Conservation (phyloP, 1,140 invertebrate species). For the Arion vulgaris region DNA sequence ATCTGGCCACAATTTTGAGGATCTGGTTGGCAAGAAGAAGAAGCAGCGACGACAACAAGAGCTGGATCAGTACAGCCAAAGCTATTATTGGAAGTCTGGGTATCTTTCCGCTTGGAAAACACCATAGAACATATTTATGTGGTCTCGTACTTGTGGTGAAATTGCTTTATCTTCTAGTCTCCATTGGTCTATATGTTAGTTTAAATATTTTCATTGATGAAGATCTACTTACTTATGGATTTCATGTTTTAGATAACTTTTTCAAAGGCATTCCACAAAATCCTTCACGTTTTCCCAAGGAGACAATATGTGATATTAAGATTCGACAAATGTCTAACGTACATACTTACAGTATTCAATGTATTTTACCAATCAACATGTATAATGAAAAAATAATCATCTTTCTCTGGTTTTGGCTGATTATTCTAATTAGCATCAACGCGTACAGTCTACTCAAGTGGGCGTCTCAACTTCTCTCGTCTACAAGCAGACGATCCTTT, state of each 20-base stretch:
- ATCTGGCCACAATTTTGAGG: conserved; percentile 21
- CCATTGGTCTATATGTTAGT: background rate
- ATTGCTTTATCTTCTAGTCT: conserved; percentile 8
- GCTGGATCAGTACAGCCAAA: background rate
- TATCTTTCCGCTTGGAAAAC: conserved; percentile 10
- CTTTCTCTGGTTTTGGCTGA: conserved; percentile 63
- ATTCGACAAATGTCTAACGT: conserved; percentile 70
- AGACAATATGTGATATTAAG: conserved; percentile 75
- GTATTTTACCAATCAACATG: conserved; percentile 75
- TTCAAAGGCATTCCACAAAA: conserved; percentile 11
- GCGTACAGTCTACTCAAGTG: conserved; percentile 62
- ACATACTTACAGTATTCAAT: conserved; percentile 71
- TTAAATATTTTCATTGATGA: conserved; percentile 36
- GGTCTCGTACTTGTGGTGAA: conserved; percentile 8
- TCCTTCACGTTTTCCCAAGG: conserved; percentile 68
- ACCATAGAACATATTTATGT: conserved; percentile 7
- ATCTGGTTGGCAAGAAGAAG: conserved; percentile 8
- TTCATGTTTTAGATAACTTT: conserved; percentile 10
- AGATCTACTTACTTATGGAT: conserved; percentile 24
- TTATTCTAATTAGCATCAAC: conserved; percentile 55
- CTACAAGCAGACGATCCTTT: conserved; percentile 54
- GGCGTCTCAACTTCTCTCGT: conserved; percentile 52
- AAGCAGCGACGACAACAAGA: background rate
- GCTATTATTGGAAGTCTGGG: conserved; percentile 9
- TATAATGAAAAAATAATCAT: conserved; percentile 76